phyloP scores from a whole-genome alignment of 1,140 invertebrate genomes.

The Drosophila sproati region DNA sequence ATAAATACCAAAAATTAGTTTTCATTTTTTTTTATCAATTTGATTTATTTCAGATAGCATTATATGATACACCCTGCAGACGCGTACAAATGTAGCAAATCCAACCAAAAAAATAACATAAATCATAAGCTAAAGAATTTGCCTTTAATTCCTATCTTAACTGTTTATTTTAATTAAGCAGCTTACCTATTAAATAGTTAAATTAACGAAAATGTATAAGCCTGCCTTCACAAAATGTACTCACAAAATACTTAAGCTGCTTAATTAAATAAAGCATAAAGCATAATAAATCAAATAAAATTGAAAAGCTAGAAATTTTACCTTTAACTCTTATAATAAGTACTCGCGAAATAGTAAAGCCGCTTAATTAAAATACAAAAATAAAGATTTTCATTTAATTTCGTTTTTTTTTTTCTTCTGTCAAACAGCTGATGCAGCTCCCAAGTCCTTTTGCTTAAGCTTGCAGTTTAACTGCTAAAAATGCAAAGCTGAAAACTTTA shows the following conservation, averaged over 20 bases:
- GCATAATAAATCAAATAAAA: too few relatives aligned
- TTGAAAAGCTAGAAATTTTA: neutral
- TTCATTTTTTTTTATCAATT: too few relatives aligned
- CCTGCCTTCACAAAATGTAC: too few relatives aligned
- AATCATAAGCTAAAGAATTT: neutral
- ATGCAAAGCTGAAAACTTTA: slow-evolving; percentile 58
- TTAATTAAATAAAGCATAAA: neutral
- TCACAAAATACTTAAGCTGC: too few relatives aligned
- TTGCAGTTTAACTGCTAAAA: slow-evolving; percentile 49
- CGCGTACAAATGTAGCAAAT: too few relatives aligned
- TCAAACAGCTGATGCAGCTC: slow-evolving; percentile 32
- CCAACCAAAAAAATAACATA: neutral
- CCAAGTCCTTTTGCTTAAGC: slow-evolving; percentile 8
- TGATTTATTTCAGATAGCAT: too few relatives aligned
- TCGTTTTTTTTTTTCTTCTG: neutral
- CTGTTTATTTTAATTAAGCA: too few relatives aligned
- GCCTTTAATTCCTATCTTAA: neutral
- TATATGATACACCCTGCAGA: too few relatives aligned
- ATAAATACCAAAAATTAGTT: too few relatives aligned
- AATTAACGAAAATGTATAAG: too few relatives aligned
- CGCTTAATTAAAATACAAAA: slow-evolving; percentile 5
- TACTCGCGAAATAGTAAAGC: neutral
- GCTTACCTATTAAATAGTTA: too few relatives aligned
- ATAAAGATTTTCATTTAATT: neutral
- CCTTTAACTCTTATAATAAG: neutral